Evolutionary conservation across 2,797 vertebrate species (phyloP), one percentile per base, ranked within the genome.

Genomic region (Hydrocynus forskahlii): DNA sequence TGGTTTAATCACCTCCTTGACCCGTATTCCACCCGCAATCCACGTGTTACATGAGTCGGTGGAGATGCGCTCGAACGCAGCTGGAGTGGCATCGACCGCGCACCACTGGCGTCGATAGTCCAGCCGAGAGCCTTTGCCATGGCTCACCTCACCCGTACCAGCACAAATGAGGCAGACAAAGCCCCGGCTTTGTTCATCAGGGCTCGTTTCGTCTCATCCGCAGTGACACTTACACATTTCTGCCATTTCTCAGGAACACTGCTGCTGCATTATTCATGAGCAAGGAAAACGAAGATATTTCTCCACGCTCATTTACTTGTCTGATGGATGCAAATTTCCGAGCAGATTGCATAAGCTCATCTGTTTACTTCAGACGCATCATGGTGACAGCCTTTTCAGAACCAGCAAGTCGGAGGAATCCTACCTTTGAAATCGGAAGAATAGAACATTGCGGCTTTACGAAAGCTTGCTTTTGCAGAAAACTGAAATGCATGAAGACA

Each of bases 81-180:
- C 69, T 57, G 19, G 84, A 62, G 54, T 68, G 57, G 76, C 81
- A 83, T 85, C 45, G 81, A 87, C 64, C 73, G 64, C 62, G 76
- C 71, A 7, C 79, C 57, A 79, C 74, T 59, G 45, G 78, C 79
- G 52, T 84, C 85, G 75, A 85, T 84, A 86, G 75, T 35, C 57
- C 79, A 60, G 81, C 83, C 64, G 69, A 76, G 82, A 75, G 59
- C 66, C 76, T 81, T 83, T 67, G 43, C 72, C 43, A 40, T 6
- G 80, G 75, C 55, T 25, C 77, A 60, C 54, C 80, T 38, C 43
- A 25, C 55, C 62, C 29, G 21, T n/a, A 83, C 66, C 68, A 16
- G 71, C 80, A 76, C 81, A 88, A 86, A 88, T 69, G 57, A 80
- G 79, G 79, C 84, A 79, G 84, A 84, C 80, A 79, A 85, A 83